Evolutionary conservation across 2,113 vertebrate genomes (phyloP), one percentile per base, ranked within the genome.

Genomic region (Lethenteron reissneri): DNA sequence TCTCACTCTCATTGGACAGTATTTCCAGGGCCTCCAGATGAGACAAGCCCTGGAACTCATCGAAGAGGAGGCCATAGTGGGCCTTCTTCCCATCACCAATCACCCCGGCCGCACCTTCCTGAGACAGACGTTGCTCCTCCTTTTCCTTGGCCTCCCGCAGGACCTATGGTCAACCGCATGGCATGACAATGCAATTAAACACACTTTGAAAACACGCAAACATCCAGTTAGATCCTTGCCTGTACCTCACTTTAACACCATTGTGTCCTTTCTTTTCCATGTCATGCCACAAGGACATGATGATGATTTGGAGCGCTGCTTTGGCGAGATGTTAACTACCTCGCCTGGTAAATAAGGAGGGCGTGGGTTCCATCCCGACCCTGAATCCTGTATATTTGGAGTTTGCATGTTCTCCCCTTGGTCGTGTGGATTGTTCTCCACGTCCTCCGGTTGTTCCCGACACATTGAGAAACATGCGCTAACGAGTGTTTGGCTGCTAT

Each of bases 21-120:
- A 96, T 88, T 83, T 99, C 94, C 78, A 99, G 83, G 72, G 91
- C 94, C 79, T 99, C 94, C 56, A 97, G 83, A 81, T 97, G 90
- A 0, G 91, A 86, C 78, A 99, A 83, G 73, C 94, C 94, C 80
- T 97, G 94, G 78, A 87, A 97, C 72, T 94, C 88, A 79, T 99
- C 94, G 78, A 99, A 99, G 78, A 99, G 80, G 78, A 96, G 81
- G 72, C 92, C 91, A 76, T 99, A 99, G 81, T 95, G 89, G 78
- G 87, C 81, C 79, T 88, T 90, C 78, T 81, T 87, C 41, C 41
- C 41, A 41, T 41, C 41, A 41, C 41, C 41, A 41, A 41, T 41
- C 41, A 41, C 41, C 41, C 41, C 41, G 41, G 41, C 41, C 5
- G 41, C 41, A 41, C 41, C 41, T 74, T 87, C 84, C 13, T 82